A percentile compares a stretch with the other conserved stretches of the same genome.
These are phyloP conservation scores for Alouatta palliata DNA, from an alignment of 2,113 vertebrate species.

Conservation along the genomic window DNA sequence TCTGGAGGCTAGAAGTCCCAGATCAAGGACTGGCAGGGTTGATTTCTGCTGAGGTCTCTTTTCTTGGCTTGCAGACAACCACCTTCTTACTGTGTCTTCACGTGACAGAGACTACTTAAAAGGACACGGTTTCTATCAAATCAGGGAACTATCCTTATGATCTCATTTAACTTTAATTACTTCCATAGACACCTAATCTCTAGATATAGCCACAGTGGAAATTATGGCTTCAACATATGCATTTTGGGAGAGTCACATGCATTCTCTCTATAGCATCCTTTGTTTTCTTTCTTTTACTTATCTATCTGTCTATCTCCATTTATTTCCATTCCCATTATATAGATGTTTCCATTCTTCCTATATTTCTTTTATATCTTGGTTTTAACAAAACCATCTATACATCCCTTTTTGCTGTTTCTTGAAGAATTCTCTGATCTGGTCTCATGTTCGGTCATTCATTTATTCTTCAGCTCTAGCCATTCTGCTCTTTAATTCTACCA, in stretches of 20 bases:
- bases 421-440: not conserved
- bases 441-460: not conserved
- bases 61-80: not conserved
- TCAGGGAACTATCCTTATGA: not conserved
- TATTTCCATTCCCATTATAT: not conserved
- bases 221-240: not conserved
- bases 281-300: too few species aligned
- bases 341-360: not conserved
- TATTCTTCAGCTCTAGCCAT: not conserved
- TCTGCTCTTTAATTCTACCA: not conserved
- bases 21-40: too few species aligned
- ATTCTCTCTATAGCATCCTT: not conserved
- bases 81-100: not conserved
- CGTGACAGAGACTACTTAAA: not conserved
- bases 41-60: not conserved
- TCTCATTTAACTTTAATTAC: not conserved
- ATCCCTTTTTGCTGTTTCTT: not conserved
- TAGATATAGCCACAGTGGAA: rapidly evolving
- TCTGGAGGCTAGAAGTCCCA: not conserved
- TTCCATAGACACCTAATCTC: not conserved
- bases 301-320: too few species aligned
- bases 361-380: not conserved
- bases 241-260: not conserved
- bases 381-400: not conserved
- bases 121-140: too few species aligned